A percentile compares a stretch with the other conserved stretches of the same genome.
Evolutionary conservation across 35 echinoderm and acorn worm genomes (phyloP).

Genomic region (Eucidaris tribuloides): DNA sequence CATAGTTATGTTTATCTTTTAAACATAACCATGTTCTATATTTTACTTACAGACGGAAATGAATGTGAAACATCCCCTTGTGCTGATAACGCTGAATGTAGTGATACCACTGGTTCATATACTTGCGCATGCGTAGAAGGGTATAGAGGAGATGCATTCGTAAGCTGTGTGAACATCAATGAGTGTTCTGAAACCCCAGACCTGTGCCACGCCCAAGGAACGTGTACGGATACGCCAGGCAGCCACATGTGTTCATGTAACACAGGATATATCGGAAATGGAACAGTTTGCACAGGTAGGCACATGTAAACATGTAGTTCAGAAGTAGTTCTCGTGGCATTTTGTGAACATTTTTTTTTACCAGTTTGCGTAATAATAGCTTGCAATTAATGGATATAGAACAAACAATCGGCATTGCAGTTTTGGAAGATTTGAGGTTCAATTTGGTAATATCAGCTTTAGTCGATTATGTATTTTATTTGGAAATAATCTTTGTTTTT

Average conservation of each 20-base stretch:
- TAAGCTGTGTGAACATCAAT: neutral
- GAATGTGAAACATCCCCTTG: too few relatives aligned
- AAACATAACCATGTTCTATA: too few relatives aligned
- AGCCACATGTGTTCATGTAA: neutral
- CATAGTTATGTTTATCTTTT: too few relatives aligned
- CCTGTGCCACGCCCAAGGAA: neutral
- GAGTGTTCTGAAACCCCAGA: neutral
- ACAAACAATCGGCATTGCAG: too few relatives aligned
- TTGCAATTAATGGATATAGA: too few relatives aligned
- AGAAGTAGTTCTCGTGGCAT: too few relatives aligned
- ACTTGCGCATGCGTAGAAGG: neutral
- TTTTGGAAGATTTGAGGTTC: too few relatives aligned
- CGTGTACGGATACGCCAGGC: neutral
- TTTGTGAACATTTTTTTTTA: too few relatives aligned
- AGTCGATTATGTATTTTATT: neutral
- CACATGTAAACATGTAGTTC: too few relatives aligned
- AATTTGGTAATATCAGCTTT: neutral
- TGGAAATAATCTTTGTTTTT: too few relatives aligned
- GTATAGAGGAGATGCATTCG: neutral
- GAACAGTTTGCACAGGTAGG: constrained; percentile 27
- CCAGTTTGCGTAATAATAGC: too few relatives aligned
- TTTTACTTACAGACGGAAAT: too few relatives aligned
- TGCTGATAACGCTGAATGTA: constrained; percentile 9
- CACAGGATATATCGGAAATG: constrained; percentile 27
- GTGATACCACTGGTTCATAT: constrained; percentile 11